phyloP scores from a whole-genome alignment of 2,888 invertebrate species.

The Drosophila mimetica region DNA sequence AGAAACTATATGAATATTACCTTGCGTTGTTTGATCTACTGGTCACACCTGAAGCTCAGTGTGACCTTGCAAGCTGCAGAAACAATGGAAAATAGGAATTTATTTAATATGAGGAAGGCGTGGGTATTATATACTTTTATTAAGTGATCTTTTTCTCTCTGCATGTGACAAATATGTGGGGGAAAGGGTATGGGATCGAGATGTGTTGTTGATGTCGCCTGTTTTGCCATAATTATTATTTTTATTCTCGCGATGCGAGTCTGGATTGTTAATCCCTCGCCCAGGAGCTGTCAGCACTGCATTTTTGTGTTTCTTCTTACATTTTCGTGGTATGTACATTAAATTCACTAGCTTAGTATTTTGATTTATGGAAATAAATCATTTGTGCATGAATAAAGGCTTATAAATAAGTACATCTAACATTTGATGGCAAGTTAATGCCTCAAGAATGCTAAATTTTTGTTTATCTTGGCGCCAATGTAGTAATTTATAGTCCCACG shows the following conservation, averaged over 20 bases:
- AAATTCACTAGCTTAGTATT: constrained; percentile 3
- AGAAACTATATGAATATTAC: background rate
- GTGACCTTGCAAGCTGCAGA: background rate
- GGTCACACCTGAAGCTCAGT: background rate
- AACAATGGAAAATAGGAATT: no score
- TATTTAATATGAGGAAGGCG: no score
- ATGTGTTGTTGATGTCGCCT: constrained; percentile 10
- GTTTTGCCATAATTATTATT: constrained; percentile 30
- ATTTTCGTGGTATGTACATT: background rate
- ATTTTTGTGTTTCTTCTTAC: background rate
- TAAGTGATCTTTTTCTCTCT: no score
- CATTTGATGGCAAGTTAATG: background rate
- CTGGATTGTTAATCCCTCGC: constrained; percentile 21
- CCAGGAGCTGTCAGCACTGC: constrained; percentile 27
- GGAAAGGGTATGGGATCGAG: background rate
- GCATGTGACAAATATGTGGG: background rate
- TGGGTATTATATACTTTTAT: no score
- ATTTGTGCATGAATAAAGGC: background rate
- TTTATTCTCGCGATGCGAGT: constrained; percentile 12
- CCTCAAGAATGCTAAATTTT: background rate
- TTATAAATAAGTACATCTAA: background rate
- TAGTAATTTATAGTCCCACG: background rate
- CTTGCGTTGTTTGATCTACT: background rate
- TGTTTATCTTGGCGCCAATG: background rate
- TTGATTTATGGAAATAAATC: constrained; percentile 6